phyloP scores from a whole-genome alignment of 2,888 invertebrate species.

The Drosophila eohydei region DNA sequence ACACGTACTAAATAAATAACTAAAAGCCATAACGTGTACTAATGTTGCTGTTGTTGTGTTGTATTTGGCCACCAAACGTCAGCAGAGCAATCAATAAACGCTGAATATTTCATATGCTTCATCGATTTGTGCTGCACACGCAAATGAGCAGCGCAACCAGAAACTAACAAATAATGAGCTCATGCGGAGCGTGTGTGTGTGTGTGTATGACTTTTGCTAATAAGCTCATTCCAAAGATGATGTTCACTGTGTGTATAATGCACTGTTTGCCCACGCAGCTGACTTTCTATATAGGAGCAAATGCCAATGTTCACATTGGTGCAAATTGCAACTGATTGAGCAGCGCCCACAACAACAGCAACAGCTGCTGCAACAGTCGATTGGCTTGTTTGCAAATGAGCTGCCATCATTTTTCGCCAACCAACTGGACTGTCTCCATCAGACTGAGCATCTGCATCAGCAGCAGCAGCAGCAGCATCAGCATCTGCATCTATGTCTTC shows the following conservation, averaged over 20 bases:
- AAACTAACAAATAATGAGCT: constrained; percentile 51
- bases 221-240: constrained; percentile 51
- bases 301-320: constrained; percentile 36
- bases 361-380: constrained; percentile 40
- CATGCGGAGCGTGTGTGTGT: constrained; percentile 1
- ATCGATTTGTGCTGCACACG: constrained; percentile 24
- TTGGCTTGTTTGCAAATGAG: constrained; percentile 77
- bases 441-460: constrained; percentile 4
- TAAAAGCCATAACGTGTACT: constrained; percentile 30
- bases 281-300: constrained; percentile 39
- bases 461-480: not conserved
- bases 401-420: constrained; percentile 67
- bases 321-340: constrained; percentile 73
- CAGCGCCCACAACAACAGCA: constrained; percentile 38
- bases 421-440: constrained; percentile 41
- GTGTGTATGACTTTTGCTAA: constrained; percentile 26
- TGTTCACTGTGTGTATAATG: constrained; percentile 34
- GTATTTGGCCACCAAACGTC: constrained; percentile 24
- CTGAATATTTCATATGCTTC: constrained; percentile 43
- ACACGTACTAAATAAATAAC: constrained; percentile 25
- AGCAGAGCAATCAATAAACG: constrained; percentile 43
- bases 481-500: constrained; percentile 4
- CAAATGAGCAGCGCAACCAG: constrained; percentile 13
- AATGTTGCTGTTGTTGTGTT: constrained; percentile 14
- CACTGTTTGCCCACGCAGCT: constrained; percentile 17